Evolutionary conservation across 2,797 vertebrate species (phyloP).

Genomic region (Chiloscyllium punctatum): DNA sequence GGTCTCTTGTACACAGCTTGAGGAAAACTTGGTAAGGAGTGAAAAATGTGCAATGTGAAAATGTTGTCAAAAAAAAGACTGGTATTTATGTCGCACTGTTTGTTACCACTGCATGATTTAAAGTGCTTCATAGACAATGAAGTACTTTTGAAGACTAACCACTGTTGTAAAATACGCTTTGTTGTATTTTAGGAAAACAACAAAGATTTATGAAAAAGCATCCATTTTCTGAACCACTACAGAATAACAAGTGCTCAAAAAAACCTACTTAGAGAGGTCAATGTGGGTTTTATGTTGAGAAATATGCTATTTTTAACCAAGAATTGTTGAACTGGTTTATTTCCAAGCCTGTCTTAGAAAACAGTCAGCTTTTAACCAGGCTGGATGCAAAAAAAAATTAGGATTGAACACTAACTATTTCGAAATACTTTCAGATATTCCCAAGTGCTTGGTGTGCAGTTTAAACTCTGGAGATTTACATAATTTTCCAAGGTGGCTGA

Average conservation of each 20-base stretch:
- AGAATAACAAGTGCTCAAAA: neutral
- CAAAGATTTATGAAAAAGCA: neutral
- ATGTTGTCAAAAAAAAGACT: neutral
- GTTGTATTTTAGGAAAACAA: neutral
- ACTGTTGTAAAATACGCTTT: too few species aligned
- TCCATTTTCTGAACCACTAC: neutral
- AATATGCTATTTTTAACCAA: neutral
- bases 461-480: constrained; percentile 1
- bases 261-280: neutral
- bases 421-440: neutral
- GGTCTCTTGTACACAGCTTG: neutral
- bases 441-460: neutral
- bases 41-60: neutral
- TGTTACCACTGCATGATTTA: neutral
- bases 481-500: neutral
- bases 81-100: neutral
- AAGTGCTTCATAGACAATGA: neutral
- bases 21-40: neutral
- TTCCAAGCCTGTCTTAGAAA: neutral
- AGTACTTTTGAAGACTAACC: neutral
- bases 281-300: neutral
- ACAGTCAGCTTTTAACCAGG: neutral
- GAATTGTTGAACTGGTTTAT: neutral
- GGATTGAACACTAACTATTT: neutral
- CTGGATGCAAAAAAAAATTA: neutral